Percentiles rank a stretch among this genome's conserved stretches.
These are phyloP conservation scores for Emys orbicularis DNA, from an alignment of 2,797 vertebrate genomes.

Conservation along the genomic window DNA sequence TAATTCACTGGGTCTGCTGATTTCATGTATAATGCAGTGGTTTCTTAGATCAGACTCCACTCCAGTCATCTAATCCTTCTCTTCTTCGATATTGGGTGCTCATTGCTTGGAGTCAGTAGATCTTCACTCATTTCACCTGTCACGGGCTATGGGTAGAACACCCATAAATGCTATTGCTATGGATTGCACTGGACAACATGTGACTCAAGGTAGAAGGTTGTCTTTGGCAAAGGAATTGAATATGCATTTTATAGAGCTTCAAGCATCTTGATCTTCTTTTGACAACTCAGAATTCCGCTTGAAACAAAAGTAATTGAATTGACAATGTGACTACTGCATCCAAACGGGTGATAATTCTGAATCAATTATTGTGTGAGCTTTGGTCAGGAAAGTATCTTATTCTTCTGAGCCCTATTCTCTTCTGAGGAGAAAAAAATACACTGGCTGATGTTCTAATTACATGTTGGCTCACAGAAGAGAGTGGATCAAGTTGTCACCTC, in stretches of 20 bases:
- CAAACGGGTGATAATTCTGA: not conserved
- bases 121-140: not conserved
- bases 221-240: not conserved
- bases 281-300: not conserved
- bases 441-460: not conserved
- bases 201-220: not conserved
- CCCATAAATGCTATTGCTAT: not conserved
- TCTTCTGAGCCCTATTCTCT: not conserved
- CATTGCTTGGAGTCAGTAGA: not conserved
- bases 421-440: not conserved
- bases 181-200: not conserved
- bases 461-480: not conserved
- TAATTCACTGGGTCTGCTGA: not conserved
- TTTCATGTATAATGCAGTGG: not conserved
- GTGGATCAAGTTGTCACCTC: not conserved
- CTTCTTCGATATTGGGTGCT: not conserved
- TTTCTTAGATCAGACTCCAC: not conserved
- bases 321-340: fast-evolving
- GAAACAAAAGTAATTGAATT: not conserved
- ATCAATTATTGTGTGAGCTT: not conserved
- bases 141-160: not conserved
- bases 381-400: not conserved
- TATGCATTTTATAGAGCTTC: not conserved
- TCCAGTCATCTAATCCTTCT: not conserved
- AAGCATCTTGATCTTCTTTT: not conserved